Evolutionary conservation across 2,797 vertebrate genomes (phyloP), one percentile per base, ranked within the genome.

Genomic region (Forpus xanthops): DNA sequence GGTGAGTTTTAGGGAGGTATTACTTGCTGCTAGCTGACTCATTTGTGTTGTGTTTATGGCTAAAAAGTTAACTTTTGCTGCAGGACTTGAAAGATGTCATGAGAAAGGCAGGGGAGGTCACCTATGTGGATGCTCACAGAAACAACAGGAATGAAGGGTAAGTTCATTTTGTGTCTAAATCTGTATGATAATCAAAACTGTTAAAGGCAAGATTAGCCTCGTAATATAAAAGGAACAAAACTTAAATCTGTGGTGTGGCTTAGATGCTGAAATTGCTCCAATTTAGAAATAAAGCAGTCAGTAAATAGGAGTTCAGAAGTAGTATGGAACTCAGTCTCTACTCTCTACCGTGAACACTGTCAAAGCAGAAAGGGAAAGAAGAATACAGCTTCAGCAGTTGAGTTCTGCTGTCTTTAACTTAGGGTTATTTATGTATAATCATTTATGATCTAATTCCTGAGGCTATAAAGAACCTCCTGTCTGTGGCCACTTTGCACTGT

Each of bases 31-130:
- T 86, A 28, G 31, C 25, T 94, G 37, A 44, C 70, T 71, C 8
- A 12, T 65, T 44, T 37, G 18, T 80, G 61, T 73, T 47, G 21
- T 71, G 7, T 89, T 92, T 87, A 95, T 95, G 61, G 81, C 76
- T 96, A 86, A 96, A 93, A 85, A 49, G 31, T 82, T 95, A 75
- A 94, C 70, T 93, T 97, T 97, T 95, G 96, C 98, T 97, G 96
- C 98, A 99, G 99, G 99, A 99, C 97, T 98, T 99, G 92, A 99
- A 99, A 97, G 99, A 99, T 98, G 98, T 99, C 96, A 99, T 99
- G 99, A 98, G 99, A 97, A 99, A 99, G 97, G 99, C 98, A 82
- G 99, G 99, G 77, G 99, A 99, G 85, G 99, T 99, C 65, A 99
- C 99, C 49, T 99, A 99, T 98, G 99, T 99, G 98, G 99, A 99